These are phyloP conservation scores for Eupithecia pulchellata DNA, from an alignment of 2,888 invertebrate genomes.

Conservation along the genomic window DNA sequence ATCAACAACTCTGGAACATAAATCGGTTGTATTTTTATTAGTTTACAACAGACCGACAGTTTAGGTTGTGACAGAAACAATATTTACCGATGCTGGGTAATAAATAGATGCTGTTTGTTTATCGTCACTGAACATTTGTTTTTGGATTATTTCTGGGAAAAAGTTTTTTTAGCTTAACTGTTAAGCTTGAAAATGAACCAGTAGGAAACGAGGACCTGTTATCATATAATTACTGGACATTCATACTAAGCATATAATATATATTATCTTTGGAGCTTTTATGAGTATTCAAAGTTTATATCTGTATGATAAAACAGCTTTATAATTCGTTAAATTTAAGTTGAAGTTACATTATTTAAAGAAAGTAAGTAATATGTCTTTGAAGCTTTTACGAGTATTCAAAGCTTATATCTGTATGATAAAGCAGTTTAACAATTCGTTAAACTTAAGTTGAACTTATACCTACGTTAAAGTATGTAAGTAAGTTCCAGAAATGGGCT, in stretches of 20 bases:
- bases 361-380: no score
- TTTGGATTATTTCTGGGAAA: conserved; percentile 1
- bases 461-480: no score
- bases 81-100: conserved; percentile 18
- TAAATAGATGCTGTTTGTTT: conserved; percentile 25
- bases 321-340: not conserved
- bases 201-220: not conserved
- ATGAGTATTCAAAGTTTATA: not conserved
- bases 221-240: no score
- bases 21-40: conserved; percentile 17
- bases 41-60: conserved; percentile 16
- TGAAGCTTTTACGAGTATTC: not conserved
- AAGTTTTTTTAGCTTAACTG: not conserved
- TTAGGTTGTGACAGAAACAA: conserved; percentile 5
- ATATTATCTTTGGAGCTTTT: not conserved
- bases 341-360: no score
- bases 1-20: conserved; percentile 15
- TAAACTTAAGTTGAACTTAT: not conserved
- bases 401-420: not conserved
- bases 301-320: not conserved
- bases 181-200: not conserved
- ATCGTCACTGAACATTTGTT: conserved; percentile 8
- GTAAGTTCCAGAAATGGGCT: no score
- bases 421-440: not conserved
- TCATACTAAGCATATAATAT: no score